Base-by-base conservation (phyloP, 2,888 invertebrate genomes). In the Mythimna pallens region DNA sequence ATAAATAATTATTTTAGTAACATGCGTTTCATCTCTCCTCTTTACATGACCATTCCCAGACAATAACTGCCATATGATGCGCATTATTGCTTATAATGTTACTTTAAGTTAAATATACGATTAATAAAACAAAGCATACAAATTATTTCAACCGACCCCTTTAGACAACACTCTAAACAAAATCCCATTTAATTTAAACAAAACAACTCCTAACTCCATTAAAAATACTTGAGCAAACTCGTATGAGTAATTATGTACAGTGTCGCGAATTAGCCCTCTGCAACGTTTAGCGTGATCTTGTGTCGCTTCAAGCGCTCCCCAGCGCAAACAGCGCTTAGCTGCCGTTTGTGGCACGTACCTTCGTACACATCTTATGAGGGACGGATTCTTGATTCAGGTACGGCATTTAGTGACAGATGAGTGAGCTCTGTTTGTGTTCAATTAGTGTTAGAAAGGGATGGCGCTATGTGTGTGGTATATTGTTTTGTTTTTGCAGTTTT, bases 271-370 rank as follows among this genome's bases (percentile, higher is more conserved):
- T 88, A 86, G 84, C 82, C 83, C 81, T 85, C 74, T 89, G 85
- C 86, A 89, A 83, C 88, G 87, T 89, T 89, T 85, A 86, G 78
- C 80, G 80, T 69, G 81, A 82, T 88, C 82, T 78, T 76, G 83
- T 82, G 84, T 83, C 85, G 82, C 82, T 84, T 86, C 68, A 89
- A 89, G 84, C 81, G 86, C 81, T 88, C 86, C 87, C 88, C 86
- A 87, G 78, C 73, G 87, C 80, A 90, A 90, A 90, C 86, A 89
- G 57, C 72, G 65, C 85, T 75, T 83, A 65, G 43, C 64, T 83
- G 81, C 75, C 81, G 80, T 76, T 80, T 83, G 86, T 65, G 81
- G 83, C 84, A 80, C 82, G 86, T 87, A 87, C 86, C 67, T 65
- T 69, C 36, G 77, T 77, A 62, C 71, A 78, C 80, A 73, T 85